Conservation (phyloP, 1,140 invertebrate genomes). For the Stegodyphus mimosarum region DNA sequence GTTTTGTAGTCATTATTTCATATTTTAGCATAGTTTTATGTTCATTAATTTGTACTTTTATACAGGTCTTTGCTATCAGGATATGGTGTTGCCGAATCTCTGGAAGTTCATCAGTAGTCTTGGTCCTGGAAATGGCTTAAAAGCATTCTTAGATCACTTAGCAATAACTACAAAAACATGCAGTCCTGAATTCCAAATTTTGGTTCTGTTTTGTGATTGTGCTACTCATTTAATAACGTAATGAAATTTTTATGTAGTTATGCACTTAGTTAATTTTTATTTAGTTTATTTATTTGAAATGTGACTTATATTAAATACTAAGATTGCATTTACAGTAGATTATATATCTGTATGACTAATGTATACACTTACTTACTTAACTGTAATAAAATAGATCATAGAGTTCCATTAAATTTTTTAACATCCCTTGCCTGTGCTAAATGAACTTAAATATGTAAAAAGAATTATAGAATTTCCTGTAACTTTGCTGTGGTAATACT, state of each 20-base stretch:
- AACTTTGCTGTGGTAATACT: no score
- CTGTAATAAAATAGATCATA: no score
- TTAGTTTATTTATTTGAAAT: no score
- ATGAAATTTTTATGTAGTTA: slow-evolving; percentile 69
- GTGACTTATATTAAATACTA: no score
- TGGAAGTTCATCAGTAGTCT: slow-evolving; percentile 92
- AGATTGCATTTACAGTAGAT: no score
- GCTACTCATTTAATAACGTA: slow-evolving; percentile 98
- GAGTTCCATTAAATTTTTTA: no score
- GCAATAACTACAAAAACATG: slow-evolving; percentile 80
- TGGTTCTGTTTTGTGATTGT: slow-evolving; percentile 94
- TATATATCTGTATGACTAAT: no score
- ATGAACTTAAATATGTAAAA: no score
- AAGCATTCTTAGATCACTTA: slow-evolving; percentile 89
- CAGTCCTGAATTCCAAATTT: slow-evolving; percentile 87
- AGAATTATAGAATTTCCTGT: no score
- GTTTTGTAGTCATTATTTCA: background rate
- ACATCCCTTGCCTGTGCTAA: no score
- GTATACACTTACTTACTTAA: no score
- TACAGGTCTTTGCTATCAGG: slow-evolving; percentile 91
- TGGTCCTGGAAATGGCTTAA: slow-evolving; percentile 88
- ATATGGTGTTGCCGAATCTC: slow-evolving; percentile 87
- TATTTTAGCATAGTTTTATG: background rate
- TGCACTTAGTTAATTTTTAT: background rate
- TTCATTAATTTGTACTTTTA: slow-evolving; percentile 49